Evolutionary conservation across 2,797 vertebrate species (phyloP).

Genomic region (Protonibea diacanthus): DNA sequence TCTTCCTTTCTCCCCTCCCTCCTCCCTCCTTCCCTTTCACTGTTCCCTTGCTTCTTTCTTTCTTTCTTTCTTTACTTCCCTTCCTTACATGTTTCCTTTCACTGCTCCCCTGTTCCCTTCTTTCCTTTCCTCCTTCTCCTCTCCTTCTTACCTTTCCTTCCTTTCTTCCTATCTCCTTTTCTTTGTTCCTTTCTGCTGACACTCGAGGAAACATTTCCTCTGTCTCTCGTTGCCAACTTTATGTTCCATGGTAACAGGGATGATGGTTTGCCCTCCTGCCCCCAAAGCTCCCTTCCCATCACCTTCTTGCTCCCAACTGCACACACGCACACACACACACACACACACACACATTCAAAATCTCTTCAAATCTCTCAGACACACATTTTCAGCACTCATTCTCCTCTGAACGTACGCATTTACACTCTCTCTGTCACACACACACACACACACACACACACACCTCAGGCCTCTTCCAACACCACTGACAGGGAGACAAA

Average conservation of each 20-base stretch:
- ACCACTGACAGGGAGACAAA: conserved; percentile 77
- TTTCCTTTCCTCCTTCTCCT: not conserved
- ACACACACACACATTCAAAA: conserved; percentile 30
- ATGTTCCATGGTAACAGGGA: conserved; percentile 73
- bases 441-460: conserved; percentile 22
- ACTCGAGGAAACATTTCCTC: conserved; percentile 69
- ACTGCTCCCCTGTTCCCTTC: not conserved
- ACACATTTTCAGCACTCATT: conserved; percentile 42
- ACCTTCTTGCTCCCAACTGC: conserved; percentile 22
- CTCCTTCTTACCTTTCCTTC: not conserved
- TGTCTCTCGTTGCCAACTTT: conserved; percentile 65
- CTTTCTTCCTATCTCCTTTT: conserved; percentile 11
- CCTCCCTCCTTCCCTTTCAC: too few species aligned
- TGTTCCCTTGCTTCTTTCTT: not conserved
- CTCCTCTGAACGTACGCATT: conserved; percentile 29
- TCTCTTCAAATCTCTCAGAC: conserved; percentile 46
- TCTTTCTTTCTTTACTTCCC: too few species aligned
- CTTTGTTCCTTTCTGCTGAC: conserved; percentile 48
- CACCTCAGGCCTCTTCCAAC: conserved; percentile 61
- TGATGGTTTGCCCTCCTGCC: conserved; percentile 61
- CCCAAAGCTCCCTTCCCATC: conserved; percentile 33
- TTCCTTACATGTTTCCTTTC: not conserved
- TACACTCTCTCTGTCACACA: conserved; percentile 18
- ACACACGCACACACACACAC: conserved; percentile 31
- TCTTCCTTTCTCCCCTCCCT: not conserved